Percentiles rank a stretch among this genome's conserved stretches.
phyloP scores from a whole-genome alignment of 2,113 vertebrate species.

The Erinaceus europaeus region DNA sequence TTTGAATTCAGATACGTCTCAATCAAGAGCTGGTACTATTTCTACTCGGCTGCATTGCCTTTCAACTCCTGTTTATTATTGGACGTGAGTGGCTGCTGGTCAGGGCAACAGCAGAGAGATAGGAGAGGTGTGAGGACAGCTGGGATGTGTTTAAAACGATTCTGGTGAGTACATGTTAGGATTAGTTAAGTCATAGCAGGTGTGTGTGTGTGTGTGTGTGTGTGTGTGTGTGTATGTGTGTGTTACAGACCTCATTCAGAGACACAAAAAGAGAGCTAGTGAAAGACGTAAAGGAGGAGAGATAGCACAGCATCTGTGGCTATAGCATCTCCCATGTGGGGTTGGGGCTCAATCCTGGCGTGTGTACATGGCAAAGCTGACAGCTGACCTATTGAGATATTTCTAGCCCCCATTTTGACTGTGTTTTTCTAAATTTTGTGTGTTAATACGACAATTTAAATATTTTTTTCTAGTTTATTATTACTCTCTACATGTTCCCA shows the following conservation, averaged over 20 bases:
- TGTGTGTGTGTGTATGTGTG: too few species aligned
- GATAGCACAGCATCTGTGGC: too few species aligned
- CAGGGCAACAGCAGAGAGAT: neutral
- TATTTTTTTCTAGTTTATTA: conserved; percentile 1
- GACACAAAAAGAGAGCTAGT: neutral
- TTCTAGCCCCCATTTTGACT: too few species aligned
- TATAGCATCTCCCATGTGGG: too few species aligned
- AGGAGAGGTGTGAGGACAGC: neutral
- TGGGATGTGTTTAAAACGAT: neutral
- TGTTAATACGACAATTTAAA: neutral
- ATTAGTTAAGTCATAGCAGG: too few species aligned
- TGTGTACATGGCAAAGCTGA: too few species aligned
- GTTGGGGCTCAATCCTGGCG: too few species aligned
- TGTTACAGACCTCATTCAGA: too few species aligned
- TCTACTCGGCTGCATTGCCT: neutral
- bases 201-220: too few species aligned
- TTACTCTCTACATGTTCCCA: neutral
- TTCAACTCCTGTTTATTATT: neutral
- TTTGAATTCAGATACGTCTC: neutral
- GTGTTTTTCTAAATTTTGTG: too few species aligned
- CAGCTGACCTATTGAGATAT: too few species aligned
- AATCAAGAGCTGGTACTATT: neutral
- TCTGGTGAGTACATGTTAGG: neutral
- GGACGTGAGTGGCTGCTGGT: neutral
- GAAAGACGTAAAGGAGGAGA: too few species aligned